These are phyloP conservation scores for Podarcis siculus DNA, from an alignment of 2,797 vertebrate species.

Conservation along the genomic window DNA sequence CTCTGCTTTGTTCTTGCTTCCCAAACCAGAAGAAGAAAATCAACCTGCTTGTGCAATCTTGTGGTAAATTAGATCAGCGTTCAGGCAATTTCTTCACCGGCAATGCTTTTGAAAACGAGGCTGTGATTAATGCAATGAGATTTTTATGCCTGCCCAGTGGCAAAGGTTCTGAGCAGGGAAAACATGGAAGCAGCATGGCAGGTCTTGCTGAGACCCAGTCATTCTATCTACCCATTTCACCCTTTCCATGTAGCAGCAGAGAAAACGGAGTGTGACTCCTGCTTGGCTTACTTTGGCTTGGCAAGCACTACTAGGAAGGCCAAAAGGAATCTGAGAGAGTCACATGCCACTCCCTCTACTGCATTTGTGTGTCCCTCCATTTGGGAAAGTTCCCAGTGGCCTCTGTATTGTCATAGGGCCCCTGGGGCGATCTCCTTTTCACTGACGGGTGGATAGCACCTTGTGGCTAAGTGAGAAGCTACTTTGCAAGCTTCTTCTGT, in stretches of 20 bases:
- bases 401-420: neutral
- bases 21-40: constrained; percentile 28
- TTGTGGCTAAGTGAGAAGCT: neutral
- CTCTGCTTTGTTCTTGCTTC: constrained; percentile 48
- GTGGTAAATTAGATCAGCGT: neutral
- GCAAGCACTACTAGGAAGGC: neutral
- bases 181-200: neutral
- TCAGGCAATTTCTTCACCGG: neutral
- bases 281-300: neutral
- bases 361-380: neutral
- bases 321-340: neutral
- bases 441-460: too few species aligned
- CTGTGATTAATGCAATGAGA: neutral
- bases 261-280: neutral
- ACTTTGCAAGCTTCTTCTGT: neutral
- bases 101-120: neutral
- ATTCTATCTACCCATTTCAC: neutral
- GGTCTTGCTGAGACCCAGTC: neutral
- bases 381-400: neutral
- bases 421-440: neutral
- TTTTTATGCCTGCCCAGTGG: neutral
- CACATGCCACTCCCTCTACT: neutral
- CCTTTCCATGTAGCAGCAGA: neutral
- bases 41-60: constrained; percentile 34
- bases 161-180: too few species aligned